A percentile compares a stretch with the other conserved stretches of the same genome.
These are phyloP conservation scores for Platyrinchus mystaceus DNA, from an alignment of 2,797 vertebrate species.

Conservation along the genomic window DNA sequence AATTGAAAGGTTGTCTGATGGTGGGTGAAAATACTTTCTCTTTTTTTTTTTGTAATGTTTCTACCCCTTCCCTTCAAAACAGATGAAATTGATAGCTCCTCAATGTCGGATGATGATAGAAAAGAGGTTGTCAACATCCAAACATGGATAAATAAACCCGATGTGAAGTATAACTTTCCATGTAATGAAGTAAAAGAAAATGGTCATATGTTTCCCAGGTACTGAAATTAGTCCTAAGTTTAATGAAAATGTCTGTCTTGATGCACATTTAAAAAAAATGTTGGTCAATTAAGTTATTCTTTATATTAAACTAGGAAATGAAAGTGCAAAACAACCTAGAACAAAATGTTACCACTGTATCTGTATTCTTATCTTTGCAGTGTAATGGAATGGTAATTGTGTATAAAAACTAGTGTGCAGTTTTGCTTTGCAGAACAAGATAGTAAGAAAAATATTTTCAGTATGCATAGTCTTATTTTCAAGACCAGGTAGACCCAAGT, in stretches of 20 bases:
- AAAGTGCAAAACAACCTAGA: background rate
- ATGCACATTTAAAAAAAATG: background rate
- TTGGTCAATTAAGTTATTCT: background rate
- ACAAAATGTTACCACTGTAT: background rate
- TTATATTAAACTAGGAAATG: background rate
- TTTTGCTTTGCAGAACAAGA: background rate
- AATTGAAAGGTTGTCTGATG: background rate
- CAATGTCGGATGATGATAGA: constrained; percentile 96
- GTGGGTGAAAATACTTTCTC: background rate
- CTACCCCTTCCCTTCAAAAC: background rate
- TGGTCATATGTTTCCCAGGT: constrained; percentile 99
- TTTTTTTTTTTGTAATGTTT: background rate
- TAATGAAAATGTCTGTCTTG: background rate
- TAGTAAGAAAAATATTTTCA: background rate
- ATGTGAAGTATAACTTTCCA: constrained; percentile 93
- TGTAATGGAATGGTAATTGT: background rate
- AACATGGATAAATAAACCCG: constrained; percentile 98
- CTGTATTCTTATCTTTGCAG: background rate
- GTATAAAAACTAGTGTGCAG: background rate
- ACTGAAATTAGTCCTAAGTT: background rate
- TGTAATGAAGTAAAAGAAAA: constrained; percentile 98
- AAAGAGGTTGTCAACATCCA: constrained; percentile 98
- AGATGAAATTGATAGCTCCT: constrained; percentile 99
- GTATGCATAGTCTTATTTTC: background rate
- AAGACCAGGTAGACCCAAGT: background rate